Evolutionary conservation across 2,797 vertebrate genomes (phyloP).

Genomic region (Smutsia temminckii): DNA sequence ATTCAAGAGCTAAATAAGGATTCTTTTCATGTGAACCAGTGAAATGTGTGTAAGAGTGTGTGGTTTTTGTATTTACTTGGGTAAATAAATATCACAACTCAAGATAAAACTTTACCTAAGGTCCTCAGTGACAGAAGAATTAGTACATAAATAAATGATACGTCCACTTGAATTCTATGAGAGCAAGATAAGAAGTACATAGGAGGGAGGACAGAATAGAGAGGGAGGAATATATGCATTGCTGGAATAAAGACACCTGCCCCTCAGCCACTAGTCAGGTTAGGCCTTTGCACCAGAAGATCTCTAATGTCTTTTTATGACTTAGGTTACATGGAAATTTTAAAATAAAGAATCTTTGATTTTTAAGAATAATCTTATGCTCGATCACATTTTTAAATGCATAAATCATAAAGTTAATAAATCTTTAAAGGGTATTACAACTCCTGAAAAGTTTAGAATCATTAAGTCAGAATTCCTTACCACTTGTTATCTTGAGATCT

Average conservation of each 20-base stretch:
- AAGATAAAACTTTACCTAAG: background rate
- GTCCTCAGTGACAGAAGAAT: background rate
- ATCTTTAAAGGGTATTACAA: background rate
- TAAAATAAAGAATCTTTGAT: slow-evolving; percentile 35
- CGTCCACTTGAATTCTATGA: slow-evolving; percentile 1
- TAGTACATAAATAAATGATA: background rate
- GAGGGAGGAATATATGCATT: background rate
- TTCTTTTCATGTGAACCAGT: background rate
- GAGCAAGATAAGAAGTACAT: background rate
- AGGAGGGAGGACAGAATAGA: background rate
- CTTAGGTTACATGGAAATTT: background rate
- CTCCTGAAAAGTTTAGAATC: background rate
- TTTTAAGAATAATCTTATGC: slow-evolving; percentile 27
- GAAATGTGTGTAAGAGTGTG: background rate
- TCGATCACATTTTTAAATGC: slow-evolving; percentile 18
- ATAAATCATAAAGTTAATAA: background rate
- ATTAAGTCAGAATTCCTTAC: background rate
- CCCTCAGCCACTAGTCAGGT: background rate
- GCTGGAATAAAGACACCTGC: background rate
- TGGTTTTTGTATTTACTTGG: background rate
- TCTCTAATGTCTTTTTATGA: background rate
- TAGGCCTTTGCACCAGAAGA: background rate
- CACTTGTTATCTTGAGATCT: background rate
- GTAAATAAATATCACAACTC: background rate
- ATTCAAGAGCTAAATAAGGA: background rate